Evolutionary conservation across 2,888 invertebrate species (phyloP).

Genomic region (Melieria omissa): DNA sequence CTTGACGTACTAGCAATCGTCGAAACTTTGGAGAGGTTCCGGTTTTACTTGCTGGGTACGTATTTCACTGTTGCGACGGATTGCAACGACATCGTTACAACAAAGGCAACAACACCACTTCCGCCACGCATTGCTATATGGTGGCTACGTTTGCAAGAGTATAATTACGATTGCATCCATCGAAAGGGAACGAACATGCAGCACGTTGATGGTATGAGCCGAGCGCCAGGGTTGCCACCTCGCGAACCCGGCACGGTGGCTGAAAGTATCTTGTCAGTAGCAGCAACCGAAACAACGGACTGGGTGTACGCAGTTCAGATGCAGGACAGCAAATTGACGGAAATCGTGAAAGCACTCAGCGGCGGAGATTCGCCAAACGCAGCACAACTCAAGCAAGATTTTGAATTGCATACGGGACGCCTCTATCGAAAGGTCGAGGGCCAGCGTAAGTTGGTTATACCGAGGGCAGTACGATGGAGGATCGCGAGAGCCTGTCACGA

Average conservation of each 20-base stretch:
- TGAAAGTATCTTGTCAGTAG: neutral
- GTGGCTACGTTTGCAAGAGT: conserved; percentile 22
- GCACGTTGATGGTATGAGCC: too few species aligned
- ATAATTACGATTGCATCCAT: conserved; percentile 6
- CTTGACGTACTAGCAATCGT: conserved; percentile 25
- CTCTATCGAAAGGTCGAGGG: neutral
- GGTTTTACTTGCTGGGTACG: conserved; percentile 34
- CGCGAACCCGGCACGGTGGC: neutral
- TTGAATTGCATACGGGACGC: neutral
- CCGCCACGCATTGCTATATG: conserved; percentile 22
- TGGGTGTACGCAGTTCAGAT: neutral
- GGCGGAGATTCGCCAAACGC: neutral
- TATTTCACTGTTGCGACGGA: conserved; percentile 27
- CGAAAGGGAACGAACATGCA: too few species aligned
- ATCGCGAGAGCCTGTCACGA: conserved; percentile 21
- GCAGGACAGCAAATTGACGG: neutral
- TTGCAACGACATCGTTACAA: conserved; percentile 34
- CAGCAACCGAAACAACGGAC: neutral
- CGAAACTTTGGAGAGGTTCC: conserved; percentile 32
- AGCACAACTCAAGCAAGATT: neutral
- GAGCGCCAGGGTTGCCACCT: too few species aligned
- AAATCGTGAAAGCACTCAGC: neutral
- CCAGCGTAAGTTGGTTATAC: conserved; percentile 33
- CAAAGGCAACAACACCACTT: conserved; percentile 29
- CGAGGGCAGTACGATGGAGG: conserved; percentile 25